phyloP scores from a whole-genome alignment of 2,113 vertebrate species.

The Anguilla rostrata region DNA sequence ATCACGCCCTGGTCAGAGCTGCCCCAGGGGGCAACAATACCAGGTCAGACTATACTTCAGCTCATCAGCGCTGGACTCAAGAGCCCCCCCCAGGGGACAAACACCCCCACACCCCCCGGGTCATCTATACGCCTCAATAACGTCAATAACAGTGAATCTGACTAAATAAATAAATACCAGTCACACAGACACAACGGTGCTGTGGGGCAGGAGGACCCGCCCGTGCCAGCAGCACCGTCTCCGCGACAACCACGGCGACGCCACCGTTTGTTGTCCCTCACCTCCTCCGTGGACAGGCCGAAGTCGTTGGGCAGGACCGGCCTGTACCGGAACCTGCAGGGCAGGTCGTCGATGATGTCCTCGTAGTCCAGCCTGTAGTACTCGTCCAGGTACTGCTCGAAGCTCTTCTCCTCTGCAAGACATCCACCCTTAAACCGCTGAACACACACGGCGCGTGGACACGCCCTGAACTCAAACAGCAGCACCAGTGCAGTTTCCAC shows the following conservation, averaged over 20 bases:
- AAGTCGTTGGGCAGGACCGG: conserved; percentile 83
- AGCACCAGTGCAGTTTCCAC: not conserved
- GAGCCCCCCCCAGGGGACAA: not conserved
- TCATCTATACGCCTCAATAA: not conserved
- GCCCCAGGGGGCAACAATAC: conserved; percentile 64
- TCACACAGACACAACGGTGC: not conserved
- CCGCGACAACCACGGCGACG: not conserved
- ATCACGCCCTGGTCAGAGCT: conserved; percentile 74
- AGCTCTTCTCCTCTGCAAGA: conserved; percentile 75
- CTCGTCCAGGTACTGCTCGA: conserved; percentile 85
- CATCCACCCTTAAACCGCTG: not conserved
- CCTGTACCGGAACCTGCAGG: conserved; percentile 86
- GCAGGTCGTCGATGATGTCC: conserved; percentile 84
- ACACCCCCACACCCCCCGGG: too few species aligned
- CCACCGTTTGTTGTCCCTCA: conserved; percentile 24
- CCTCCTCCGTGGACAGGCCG: conserved; percentile 81
- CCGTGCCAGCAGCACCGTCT: too few species aligned
- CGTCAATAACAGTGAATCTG: not conserved
- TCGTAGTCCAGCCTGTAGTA: conserved; percentile 86
- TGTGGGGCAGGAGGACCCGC: too few species aligned
- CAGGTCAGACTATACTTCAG: conserved; percentile 64
- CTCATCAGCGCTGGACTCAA: conserved; percentile 67
- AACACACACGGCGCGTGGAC: not conserved
- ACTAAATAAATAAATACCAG: not conserved
- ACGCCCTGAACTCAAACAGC: not conserved